Evolutionary conservation across 2,888 invertebrate species (phyloP).

Genomic region (Hirtodrosophila duncani): DNA sequence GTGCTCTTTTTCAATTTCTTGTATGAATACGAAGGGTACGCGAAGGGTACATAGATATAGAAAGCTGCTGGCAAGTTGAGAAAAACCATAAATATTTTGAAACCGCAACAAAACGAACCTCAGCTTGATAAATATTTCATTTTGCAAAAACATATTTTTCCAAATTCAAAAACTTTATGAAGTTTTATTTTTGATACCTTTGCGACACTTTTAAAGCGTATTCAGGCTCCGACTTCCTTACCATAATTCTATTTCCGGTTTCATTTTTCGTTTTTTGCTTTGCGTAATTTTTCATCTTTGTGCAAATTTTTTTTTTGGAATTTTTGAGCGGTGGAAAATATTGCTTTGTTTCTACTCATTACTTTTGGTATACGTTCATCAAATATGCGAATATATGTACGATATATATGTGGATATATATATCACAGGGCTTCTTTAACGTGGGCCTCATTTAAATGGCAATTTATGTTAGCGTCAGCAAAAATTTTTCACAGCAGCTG

Average conservation of each 20-base stretch:
- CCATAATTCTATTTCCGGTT: conserved; percentile 39
- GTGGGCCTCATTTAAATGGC: conserved; percentile 73
- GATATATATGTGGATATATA: too few relatives aligned
- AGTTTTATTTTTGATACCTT: too few relatives aligned
- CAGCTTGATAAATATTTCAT: too few relatives aligned
- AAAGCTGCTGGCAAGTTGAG: too few relatives aligned
- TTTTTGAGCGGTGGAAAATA: conserved; percentile 60
- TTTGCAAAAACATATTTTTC: too few relatives aligned
- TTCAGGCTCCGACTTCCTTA: too few relatives aligned
- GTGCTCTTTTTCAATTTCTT: conserved; percentile 14
- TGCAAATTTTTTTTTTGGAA: conserved; percentile 51
- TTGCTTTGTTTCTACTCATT: conserved; percentile 71
- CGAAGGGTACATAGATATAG: too few relatives aligned
- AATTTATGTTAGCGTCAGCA: conserved; percentile 46
- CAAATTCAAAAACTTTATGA: too few relatives aligned
- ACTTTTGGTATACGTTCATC: conserved; percentile 19
- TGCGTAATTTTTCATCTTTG: conserved; percentile 66
- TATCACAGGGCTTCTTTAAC: conserved; percentile 38
- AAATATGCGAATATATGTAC: conserved; percentile 30
- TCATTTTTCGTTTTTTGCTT: conserved; percentile 19
- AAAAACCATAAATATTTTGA: too few relatives aligned
- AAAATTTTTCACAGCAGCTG: conserved; percentile 61
- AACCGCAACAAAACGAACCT: too few relatives aligned
- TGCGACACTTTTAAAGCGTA: too few relatives aligned
- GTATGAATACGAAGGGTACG: too few relatives aligned